Conservation (phyloP, 1,140 invertebrate genomes). For the Drosophila jambulina region DNA sequence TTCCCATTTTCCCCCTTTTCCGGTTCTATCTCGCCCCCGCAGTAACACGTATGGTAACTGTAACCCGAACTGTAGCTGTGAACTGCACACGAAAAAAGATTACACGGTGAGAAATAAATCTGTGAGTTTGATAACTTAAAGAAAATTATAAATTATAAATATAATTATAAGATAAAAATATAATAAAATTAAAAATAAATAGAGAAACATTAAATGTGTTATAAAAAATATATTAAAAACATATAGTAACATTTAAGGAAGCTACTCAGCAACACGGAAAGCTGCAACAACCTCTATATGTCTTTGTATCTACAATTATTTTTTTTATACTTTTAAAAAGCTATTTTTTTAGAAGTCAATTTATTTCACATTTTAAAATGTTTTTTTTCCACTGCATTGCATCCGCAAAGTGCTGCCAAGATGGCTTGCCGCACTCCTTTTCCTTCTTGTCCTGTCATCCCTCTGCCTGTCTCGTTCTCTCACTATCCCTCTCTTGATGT, state of each 20-base stretch:
- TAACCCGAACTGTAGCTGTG: slow-evolving; percentile 53
- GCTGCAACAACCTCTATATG: neutral
- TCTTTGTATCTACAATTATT: neutral
- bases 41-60: slow-evolving; percentile 59
- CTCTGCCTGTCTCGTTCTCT: neutral
- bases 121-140: neutral
- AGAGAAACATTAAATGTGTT: neutral
- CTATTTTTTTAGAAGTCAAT: neutral
- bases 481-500: neutral
- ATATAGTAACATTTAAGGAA: neutral
- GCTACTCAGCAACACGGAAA: neutral
- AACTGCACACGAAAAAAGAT: slow-evolving; percentile 1
- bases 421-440: slow-evolving; percentile 19
- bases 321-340: neutral
- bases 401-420: slow-evolving; percentile 52
- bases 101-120: neutral
- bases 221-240: neutral
- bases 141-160: neutral
- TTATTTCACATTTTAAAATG: too few species aligned
- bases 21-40: neutral
- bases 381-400: slow-evolving; percentile 39
- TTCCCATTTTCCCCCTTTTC: slow-evolving; percentile 21
- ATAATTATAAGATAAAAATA: too few species aligned
- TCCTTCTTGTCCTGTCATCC: slow-evolving; percentile 1
- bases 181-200: neutral